Evolutionary conservation across 2,113 vertebrate genomes (phyloP).

Genomic region (Chinchilla lanigera): DNA sequence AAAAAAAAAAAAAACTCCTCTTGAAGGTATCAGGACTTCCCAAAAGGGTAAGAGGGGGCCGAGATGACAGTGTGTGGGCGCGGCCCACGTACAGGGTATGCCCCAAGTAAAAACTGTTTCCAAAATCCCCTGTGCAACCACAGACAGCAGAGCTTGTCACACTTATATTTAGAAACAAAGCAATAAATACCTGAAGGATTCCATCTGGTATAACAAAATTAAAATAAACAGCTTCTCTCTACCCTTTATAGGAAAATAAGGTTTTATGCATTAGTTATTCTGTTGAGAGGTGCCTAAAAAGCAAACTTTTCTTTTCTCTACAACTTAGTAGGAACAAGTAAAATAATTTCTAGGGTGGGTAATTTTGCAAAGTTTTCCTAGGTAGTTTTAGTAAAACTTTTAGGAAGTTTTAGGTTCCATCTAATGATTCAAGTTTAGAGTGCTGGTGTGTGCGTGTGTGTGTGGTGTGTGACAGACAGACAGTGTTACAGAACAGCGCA

Average conservation of each 20-base stretch:
- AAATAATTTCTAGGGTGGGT: conserved; percentile 66
- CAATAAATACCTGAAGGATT: conserved; percentile 70
- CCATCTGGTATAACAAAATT: conserved; percentile 57
- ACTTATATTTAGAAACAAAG: conserved; percentile 81
- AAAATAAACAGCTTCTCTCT: conserved; percentile 53
- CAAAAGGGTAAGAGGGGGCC: conserved; percentile 78
- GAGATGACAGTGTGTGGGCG: conserved; percentile 76
- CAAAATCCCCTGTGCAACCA: conserved; percentile 81
- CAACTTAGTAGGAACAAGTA: neutral
- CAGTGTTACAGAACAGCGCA: neutral
- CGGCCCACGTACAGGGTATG: conserved; percentile 78
- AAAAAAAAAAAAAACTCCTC: conserved; percentile 69
- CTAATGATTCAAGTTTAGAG: conserved; percentile 70
- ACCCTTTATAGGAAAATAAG: conserved; percentile 52
- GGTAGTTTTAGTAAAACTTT: conserved; percentile 79
- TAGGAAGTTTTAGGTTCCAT: conserved; percentile 74
- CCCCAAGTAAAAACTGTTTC: conserved; percentile 81
- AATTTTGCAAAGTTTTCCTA: conserved; percentile 79
- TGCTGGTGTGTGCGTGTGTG: neutral
- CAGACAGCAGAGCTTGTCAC: conserved; percentile 70
- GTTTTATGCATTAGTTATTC: neutral
- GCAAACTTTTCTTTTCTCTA: neutral
- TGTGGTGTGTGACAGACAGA: neutral
- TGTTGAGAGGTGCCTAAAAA: conserved; percentile 31
- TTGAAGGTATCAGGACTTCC: conserved; percentile 79